Base-by-base conservation (phyloP, 2,113 vertebrate genomes). In the Takifugu bimaculatus region DNA sequence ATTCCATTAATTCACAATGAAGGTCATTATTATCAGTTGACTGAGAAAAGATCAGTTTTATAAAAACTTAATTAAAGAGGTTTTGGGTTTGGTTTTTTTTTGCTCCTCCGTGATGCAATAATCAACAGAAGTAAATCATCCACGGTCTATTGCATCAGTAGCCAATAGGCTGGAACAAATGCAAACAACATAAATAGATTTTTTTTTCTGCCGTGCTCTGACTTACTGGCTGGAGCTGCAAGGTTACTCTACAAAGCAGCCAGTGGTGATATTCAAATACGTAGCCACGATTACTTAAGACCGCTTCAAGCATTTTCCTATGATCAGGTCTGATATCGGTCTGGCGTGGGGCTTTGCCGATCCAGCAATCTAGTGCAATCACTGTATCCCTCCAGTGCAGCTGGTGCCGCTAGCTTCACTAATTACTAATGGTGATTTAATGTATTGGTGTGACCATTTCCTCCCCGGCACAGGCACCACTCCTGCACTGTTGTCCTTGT, bases 371-470 rank as follows among this genome's bases (percentile, higher is more conserved):
- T 52, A 65, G 27, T 71, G 44, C 57, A 51, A 79, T 83, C 66
- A 73, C 65, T 59, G 51, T 62, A 69, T 70, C 68, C 69, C 72
- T 57, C 66, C 43, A 5, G 66, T 50, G 54, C 65, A 48, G 65
- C 51, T 62, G 52, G 56, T 79, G 56, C 70, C 27, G 51, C 69
- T 44, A 50, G 73, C 69, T 70, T 78, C 60, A 70, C 81, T 89
- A 87, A 89, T 88, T 89, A 82, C 67, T 77, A 75, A 84, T 63
- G 75, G 78, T 85, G 85, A 85, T 88, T 88, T 85, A 87, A 80
- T 85, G 79, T 62, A 81, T 75, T 58, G 26, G 72, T 59, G 53
- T 81, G 84, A 78, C 80, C 66, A 57, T 79, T 72, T 78, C 68
- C 74, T 72, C 71, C 77, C 70, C 70, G 32, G 65, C 63, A 62